Base-by-base conservation (phyloP, 2,113 vertebrate species). In the Lota lota region DNA sequence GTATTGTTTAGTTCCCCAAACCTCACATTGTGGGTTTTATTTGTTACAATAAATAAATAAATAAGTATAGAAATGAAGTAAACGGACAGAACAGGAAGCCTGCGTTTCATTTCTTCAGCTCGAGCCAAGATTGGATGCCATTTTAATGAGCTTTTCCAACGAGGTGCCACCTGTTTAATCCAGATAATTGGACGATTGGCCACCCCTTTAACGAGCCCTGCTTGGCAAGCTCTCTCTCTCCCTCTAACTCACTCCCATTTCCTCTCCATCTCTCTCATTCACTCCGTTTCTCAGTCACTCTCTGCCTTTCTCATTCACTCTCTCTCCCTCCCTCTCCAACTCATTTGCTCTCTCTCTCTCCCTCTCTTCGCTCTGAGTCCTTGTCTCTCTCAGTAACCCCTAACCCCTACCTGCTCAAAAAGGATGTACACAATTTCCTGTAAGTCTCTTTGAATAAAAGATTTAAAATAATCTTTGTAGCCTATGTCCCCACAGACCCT, bases 81-180 rank as follows among this genome's bases (percentile, higher is more conserved):
- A 80, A 67, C 68, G 73, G 74, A 66, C 77, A 76, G 78, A 86
- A 80, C 62, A 67, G 78, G 74, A 85, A 84, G 83, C 76, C 76
- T 74, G 66, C 76, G 28, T 82, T 86, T 84, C 63, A 84, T 84
- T 85, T 72, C 79, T 80, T 78, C 83, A 79, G 79, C 83, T 33
- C 24, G 66, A 83, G 81, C 81, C 80, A 76, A 79, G 80, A 85
- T 57, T 81, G 80, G 79, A 79, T 47, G 71, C 66, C 72, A 74
- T 86, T 85, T 85, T 88, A 89, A 90, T 89, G 89, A 89, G 87
- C 77, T 85, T 83, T 86, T 66, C 74, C 85, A 80, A 85, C 74
- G 84, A 83, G 82, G 77, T 84, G 83, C 86, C 89, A 88, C 85
- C 89, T 88, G 88, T 81, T 90, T 85, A 79, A 84, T 88, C 72